Conservation (phyloP, 2,888 invertebrate species). For the Bombylius discolor region DNA sequence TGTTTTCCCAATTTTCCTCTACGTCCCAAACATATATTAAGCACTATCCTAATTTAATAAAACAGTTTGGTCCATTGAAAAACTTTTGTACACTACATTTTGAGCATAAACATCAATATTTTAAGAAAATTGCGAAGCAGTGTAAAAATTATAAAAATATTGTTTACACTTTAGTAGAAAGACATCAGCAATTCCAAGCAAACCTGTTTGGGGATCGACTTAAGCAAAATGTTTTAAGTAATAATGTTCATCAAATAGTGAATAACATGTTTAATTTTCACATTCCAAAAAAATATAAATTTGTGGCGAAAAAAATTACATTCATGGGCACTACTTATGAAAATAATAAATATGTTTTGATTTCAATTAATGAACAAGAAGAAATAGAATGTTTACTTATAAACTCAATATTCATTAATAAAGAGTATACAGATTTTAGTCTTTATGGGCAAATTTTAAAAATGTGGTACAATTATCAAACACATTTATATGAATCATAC, state of each 20-base stretch:
- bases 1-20: slow-evolving; percentile 7
- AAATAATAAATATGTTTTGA: too few relatives aligned
- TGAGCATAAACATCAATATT: slow-evolving; percentile 19
- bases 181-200: background rate
- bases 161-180: background rate
- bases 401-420: too few relatives aligned
- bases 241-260: background rate
- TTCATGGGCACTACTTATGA: too few relatives aligned
- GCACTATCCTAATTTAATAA: slow-evolving; percentile 10
- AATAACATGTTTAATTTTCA: background rate
- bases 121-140: slow-evolving; percentile 14
- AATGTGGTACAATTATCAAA: too few relatives aligned
- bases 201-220: background rate
- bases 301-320: too few relatives aligned
- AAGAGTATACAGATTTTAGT: too few relatives aligned
- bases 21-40: slow-evolving; percentile 10
- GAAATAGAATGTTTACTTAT: too few relatives aligned
- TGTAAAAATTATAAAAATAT: slow-evolving; percentile 15
- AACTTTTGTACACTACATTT: slow-evolving; percentile 13
- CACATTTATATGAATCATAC: too few relatives aligned
- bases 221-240: background rate
- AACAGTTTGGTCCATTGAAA: slow-evolving; percentile 10
- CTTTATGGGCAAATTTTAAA: too few relatives aligned
- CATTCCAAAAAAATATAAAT: too few relatives aligned
- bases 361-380: too few relatives aligned